phyloP scores from a whole-genome alignment of 2,113 vertebrate genomes.

The Oreotrochilus melanogaster region DNA sequence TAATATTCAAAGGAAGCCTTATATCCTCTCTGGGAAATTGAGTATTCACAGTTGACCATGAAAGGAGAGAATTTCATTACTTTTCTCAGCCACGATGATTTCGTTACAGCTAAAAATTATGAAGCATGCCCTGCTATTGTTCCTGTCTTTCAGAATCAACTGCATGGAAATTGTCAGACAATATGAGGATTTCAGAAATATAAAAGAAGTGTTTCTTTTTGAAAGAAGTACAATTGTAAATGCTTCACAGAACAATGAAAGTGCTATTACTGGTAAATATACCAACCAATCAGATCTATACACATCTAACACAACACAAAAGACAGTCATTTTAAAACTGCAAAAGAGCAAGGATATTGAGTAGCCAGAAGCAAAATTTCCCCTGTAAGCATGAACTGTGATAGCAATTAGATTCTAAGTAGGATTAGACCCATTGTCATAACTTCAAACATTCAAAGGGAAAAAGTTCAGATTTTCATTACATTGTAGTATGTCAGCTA shows the following conservation, averaged over 20 bases:
- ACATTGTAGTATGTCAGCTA: background rate
- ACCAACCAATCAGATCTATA: slow-evolving; percentile 36
- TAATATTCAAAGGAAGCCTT: slow-evolving; percentile 48
- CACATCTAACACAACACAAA: slow-evolving; percentile 24
- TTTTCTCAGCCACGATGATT: slow-evolving; percentile 50
- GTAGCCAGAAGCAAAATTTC: slow-evolving; percentile 26
- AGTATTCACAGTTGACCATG: slow-evolving; percentile 51
- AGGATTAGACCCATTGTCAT: slow-evolving; percentile 5
- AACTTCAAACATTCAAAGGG: background rate
- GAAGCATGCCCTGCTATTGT: slow-evolving; percentile 53
- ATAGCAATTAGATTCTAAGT: background rate
- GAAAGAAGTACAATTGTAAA: slow-evolving; percentile 34
- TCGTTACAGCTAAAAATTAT: slow-evolving; percentile 57
- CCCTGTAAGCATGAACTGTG: background rate
- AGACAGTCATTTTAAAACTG: slow-evolving; percentile 1
- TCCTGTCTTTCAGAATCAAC: slow-evolving; percentile 49
- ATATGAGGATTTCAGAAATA: slow-evolving; percentile 44
- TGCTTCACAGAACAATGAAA: slow-evolving; percentile 40
- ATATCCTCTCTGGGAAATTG: background rate
- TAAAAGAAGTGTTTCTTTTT: slow-evolving; percentile 47
- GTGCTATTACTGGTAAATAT: slow-evolving; percentile 53
- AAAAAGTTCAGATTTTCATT: background rate
- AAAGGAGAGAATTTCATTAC: slow-evolving; percentile 53
- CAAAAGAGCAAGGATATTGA: slow-evolving; percentile 5
- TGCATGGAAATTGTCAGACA: slow-evolving; percentile 54